Conservation (phyloP, 1,140 invertebrate species). For the Ostrea denselamellosa region DNA sequence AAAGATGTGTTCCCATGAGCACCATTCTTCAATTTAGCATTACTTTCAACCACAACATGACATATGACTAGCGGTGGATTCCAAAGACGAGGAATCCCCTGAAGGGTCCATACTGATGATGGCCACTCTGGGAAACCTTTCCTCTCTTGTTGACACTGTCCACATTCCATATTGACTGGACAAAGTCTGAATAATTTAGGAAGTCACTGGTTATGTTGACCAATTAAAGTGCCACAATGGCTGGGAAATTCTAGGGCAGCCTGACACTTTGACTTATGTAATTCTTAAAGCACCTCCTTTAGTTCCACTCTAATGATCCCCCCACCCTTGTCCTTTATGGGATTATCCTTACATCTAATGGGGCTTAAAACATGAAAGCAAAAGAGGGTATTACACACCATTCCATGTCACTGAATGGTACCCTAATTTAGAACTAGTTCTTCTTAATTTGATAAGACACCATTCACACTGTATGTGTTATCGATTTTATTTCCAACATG, state of each 20-base stretch:
- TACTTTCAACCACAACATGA: too few species aligned
- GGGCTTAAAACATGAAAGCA: background rate
- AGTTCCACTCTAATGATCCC: background rate
- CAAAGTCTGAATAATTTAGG: background rate
- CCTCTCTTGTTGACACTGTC: background rate
- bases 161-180: background rate
- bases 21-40: too few species aligned
- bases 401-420: background rate
- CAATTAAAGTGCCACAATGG: background rate
- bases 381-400: background rate
- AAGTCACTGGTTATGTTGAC: background rate
- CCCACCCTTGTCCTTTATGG: background rate
- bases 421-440: background rate
- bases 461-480: background rate
- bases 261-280: background rate
- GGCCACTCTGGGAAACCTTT: background rate
- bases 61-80: too few species aligned
- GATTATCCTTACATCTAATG: background rate
- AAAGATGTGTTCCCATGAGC: too few species aligned
- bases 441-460: background rate
- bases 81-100: too few species aligned
- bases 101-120: too few species aligned
- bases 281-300: background rate
- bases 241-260: background rate
- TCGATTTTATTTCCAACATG: background rate